Evolutionary conservation across 53 echinoderm and acorn worm genomes (phyloP), one percentile per base, ranked within the genome.

Genomic region (Astropecten irregularis): DNA sequence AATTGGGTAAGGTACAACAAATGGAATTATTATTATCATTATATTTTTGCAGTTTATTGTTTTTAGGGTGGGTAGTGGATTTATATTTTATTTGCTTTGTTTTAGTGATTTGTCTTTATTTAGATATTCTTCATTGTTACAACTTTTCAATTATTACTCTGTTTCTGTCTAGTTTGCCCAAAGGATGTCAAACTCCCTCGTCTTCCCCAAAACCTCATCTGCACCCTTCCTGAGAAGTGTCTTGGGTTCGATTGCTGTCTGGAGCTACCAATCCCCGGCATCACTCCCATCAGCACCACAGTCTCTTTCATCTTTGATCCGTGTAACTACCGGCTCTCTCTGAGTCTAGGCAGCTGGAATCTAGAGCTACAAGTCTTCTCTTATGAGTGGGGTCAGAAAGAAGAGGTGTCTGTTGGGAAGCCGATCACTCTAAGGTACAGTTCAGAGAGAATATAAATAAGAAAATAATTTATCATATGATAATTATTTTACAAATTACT

Each of bases 141-240:
- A n/a, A n/a, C n/a, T n/a, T n/a, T n/a, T n/a, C n/a, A n/a, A n/a
- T n/a, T n/a, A n/a, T n/a, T n/a, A n/a, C n/a, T n/a, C n/a, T n/a
- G n/a, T n/a, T n/a, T n/a, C n/a, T n/a, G n/a, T 27, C 1, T 54
- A 85, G 85, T 62, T 72, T 85, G 85, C 36, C 85, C 85, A 0
- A 32, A 56, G 28, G 52, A 66, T 35, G 61, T 72, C 51, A 14
- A 31, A 60, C 85, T 85, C 25, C 85, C 85, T 5, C 59, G 33
- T 33, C 85, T 85, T 8, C 85, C 73, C 22, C 11, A 9, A 21
- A 60, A 64, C 73, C 60, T 72, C 7, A 32, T 58, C 62, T 71
- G 85, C 40, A 85, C 85, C 34, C 85, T 72, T 22, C 67, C 59
- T 10, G 84, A 85, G 73, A 73, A 62, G 62, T 85, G 85, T 50